Conservation (phyloP, 1,140 invertebrate species). For the Drosophila kurseongensis region DNA sequence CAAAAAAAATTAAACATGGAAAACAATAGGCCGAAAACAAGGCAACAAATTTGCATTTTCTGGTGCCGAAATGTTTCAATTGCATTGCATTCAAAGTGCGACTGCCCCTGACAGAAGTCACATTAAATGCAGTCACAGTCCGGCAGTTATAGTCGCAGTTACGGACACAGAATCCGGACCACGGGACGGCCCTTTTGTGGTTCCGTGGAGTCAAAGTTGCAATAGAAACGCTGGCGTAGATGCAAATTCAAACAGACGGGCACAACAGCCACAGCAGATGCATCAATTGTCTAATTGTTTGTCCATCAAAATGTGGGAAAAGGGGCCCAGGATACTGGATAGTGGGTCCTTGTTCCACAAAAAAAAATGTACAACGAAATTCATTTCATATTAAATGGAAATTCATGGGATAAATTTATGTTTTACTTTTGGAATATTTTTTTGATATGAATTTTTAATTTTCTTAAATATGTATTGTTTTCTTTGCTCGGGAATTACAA, state of each 20-base stretch:
- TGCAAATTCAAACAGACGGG: constrained; percentile 44
- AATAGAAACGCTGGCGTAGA: constrained; percentile 43
- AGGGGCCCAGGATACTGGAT: not conserved
- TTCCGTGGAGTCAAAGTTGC: constrained; percentile 40
- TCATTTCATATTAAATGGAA: not conserved
- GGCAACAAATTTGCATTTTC: constrained; percentile 47
- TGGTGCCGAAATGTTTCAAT: constrained; percentile 60
- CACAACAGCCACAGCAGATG: constrained; percentile 69
- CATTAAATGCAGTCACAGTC: constrained; percentile 68
- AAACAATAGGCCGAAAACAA: constrained; percentile 31
- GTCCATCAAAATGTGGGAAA: constrained; percentile 61
- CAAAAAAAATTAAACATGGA: constrained; percentile 14
- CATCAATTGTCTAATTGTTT: constrained; percentile 82
- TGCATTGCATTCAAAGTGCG: constrained; percentile 49
- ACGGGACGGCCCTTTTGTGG: constrained; percentile 65
- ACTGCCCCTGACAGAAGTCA: constrained; percentile 67
- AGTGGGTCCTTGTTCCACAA: constrained; percentile 7
- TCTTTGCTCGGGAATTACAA: no score
- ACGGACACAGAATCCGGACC: constrained; percentile 17
- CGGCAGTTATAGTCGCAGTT: constrained; percentile 14
- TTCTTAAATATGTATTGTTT: no score
- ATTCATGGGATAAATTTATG: not conserved
- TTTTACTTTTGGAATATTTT: not conserved
- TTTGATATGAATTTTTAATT: no score
- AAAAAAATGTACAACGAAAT: not conserved